Conservation (phyloP, 2,888 invertebrate genomes). For the Dermolepida albohirtum region DNA sequence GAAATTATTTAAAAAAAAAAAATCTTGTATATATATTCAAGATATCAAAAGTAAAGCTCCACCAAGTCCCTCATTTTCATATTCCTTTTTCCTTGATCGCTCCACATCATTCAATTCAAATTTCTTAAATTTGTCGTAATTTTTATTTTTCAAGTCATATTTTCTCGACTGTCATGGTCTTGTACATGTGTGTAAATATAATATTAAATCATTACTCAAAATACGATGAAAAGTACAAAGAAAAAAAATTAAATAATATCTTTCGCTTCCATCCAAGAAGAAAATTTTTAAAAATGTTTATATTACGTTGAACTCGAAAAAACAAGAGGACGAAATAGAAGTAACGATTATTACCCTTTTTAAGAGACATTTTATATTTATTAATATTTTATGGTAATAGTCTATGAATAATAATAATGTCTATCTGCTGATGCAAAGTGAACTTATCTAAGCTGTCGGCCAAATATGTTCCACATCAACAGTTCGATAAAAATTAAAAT, state of each 20-base stretch:
- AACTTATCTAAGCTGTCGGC: slow-evolving; percentile 25
- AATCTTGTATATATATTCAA: too few species aligned
- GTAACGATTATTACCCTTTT: slow-evolving; percentile 7
- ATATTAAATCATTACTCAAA: slow-evolving; percentile 21
- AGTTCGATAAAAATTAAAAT: slow-evolving; percentile 28
- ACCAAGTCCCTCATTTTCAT: background rate
- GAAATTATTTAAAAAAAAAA: too few species aligned
- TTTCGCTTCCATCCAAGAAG: slow-evolving; percentile 27
- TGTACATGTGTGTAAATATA: slow-evolving; percentile 37
- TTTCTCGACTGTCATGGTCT: slow-evolving; percentile 4
- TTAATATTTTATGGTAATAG: slow-evolving; percentile 16
- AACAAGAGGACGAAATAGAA: background rate
- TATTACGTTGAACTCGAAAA: too few species aligned
- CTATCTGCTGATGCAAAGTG: slow-evolving; percentile 7
- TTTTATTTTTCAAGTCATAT: slow-evolving; percentile 10
- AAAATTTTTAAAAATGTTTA: background rate
- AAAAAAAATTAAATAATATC: slow-evolving; percentile 20
- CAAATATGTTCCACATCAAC: slow-evolving; percentile 42
- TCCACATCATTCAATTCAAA: background rate
- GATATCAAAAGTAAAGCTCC: too few species aligned
- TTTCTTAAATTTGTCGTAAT: slow-evolving; percentile 12
- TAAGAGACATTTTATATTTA: slow-evolving; percentile 18
- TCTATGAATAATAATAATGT: background rate
- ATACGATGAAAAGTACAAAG: slow-evolving; percentile 31
- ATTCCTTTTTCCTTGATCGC: background rate